phyloP scores from a whole-genome alignment of 2,113 vertebrate genomes.

The Hymenochirus boettgeri region DNA sequence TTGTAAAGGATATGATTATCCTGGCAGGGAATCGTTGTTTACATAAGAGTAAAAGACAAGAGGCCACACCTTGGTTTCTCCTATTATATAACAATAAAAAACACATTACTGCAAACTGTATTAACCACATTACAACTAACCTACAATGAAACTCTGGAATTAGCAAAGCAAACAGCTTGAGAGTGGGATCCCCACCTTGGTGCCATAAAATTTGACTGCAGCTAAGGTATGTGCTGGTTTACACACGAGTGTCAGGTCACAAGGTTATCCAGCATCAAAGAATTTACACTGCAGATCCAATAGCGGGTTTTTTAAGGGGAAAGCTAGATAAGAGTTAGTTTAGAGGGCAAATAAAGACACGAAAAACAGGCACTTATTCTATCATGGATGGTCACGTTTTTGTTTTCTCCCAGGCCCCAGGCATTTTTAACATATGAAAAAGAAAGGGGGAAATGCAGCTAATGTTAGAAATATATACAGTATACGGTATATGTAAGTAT shows the following conservation, averaged over 20 bases:
- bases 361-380: constrained; percentile 29
- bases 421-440: neutral
- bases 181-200: neutral
- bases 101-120: too few species aligned
- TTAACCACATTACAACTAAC: too few species aligned
- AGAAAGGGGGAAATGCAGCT: too few species aligned
- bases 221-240: constrained; percentile 2
- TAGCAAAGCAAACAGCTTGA: neutral
- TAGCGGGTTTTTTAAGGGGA: neutral
- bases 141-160: too few species aligned
- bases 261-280: constrained; percentile 29
- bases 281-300: constrained; percentile 20
- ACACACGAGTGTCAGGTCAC: constrained; percentile 15
- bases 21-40: too few species aligned
- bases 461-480: too few species aligned
- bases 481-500: too few species aligned
- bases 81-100: too few species aligned
- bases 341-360: constrained; percentile 29
- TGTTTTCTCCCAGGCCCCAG: constrained; percentile 5
- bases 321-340: constrained; percentile 27
- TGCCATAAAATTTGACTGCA: neutral
- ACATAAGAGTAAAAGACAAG: too few species aligned
- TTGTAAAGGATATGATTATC: too few species aligned
- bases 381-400: constrained; percentile 16
- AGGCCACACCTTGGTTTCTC: too few species aligned